Evolutionary conservation across 2,888 invertebrate genomes (phyloP), one percentile per base, ranked within the genome.

Genomic region (Geophilus truncorum): DNA sequence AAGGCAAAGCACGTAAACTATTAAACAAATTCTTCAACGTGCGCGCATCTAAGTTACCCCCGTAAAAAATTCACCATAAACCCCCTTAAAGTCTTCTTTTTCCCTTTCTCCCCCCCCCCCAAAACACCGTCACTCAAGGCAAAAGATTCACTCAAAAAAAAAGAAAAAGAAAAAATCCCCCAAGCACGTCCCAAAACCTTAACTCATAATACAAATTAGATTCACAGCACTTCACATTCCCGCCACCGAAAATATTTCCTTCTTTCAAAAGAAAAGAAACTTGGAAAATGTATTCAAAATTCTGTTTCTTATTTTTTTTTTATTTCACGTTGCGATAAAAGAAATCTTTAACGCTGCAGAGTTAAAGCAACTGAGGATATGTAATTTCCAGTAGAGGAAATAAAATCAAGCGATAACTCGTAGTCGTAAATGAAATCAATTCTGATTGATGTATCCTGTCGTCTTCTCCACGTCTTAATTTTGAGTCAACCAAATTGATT

Each of bases 151-250:
- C 70, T 70, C 28, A 51, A 51, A 15, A 51, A 40, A 10, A 40
- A 10, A 40, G 15, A 10, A 40, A 40, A 40, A 15, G n/a, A 62
- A 23, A 62, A 70, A 70, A 28, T n/a, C 25, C 28, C 12, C 28
- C 28, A 10, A 25, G 70, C 70, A 70, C 70, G 28, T 70, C 70
- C 70, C 28, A 6, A 70, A n/a, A 70, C 70, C 28, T n/a, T 70
- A 70, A 70, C 25, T 70, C 70, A 70, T 15, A 70, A 70, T 70
- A 70, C 70, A 70, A 70, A 70, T 70, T 70, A 70, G 70, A 70
- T 70, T 70, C 70, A 4, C 12, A 6, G 5, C 28, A 70, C 28
- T 70, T 70, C 12, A 25, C 70, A 70, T 70, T 28, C 25, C 28
- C 57, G 21, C 23, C 25, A 28, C 10, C 28, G 5, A 25, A 70